A percentile compares a stretch with the other conserved stretches of the same genome.
phyloP scores from a whole-genome alignment of 2,888 invertebrate genomes.

The Epirrhoe tristata region DNA sequence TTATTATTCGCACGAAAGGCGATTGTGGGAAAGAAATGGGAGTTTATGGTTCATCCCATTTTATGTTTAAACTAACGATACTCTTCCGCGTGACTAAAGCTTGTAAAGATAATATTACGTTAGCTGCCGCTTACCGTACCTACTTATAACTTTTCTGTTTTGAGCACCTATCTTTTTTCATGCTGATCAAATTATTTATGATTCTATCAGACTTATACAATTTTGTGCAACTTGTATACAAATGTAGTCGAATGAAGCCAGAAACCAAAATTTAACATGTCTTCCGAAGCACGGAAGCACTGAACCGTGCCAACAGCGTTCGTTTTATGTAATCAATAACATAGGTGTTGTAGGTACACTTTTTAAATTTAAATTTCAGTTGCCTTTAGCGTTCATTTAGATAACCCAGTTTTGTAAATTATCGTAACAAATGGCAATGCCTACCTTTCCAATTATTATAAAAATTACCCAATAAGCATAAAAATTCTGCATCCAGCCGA shows the following conservation, averaged over 20 bases:
- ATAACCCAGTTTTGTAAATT: background rate
- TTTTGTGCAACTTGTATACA: too few species aligned
- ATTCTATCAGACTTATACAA: too few species aligned
- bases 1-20: constrained; percentile 25
- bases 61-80: constrained; percentile 26
- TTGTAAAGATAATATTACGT: constrained; percentile 14
- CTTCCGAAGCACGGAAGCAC: too few species aligned
- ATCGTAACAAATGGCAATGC: background rate
- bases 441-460: constrained; percentile 2
- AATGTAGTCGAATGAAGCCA: too few species aligned
- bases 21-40: constrained; percentile 20
- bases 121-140: background rate
- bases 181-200: background rate
- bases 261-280: too few species aligned
- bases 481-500: constrained; percentile 38
- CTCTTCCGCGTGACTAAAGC: constrained; percentile 5
- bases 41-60: constrained; percentile 25
- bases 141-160: background rate
- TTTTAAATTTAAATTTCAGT: background rate
- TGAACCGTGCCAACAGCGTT: too few species aligned
- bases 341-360: too few species aligned
- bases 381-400: background rate
- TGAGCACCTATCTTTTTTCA: background rate
- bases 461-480: constrained; percentile 22
- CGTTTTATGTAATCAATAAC: too few species aligned